Conservation (phyloP, 2,797 vertebrate genomes). For the Neosalanx taihuensis region DNA sequence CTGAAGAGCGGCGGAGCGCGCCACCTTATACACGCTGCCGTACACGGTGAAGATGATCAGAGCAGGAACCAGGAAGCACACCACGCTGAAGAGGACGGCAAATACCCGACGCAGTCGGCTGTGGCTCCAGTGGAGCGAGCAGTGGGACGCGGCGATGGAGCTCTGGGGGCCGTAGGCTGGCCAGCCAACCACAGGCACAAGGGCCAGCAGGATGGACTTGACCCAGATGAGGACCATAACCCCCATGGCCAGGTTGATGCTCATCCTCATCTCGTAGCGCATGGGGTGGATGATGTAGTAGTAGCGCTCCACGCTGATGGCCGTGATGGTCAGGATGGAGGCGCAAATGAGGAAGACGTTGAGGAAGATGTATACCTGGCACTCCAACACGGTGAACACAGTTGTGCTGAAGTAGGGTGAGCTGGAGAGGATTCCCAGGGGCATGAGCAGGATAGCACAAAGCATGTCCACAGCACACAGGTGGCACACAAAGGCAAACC, state of each 20-base stretch:
- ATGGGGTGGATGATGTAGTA: conserved; percentile 93
- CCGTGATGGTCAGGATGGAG: conserved; percentile 87
- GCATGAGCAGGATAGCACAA: conserved; percentile 91
- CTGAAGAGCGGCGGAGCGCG: conserved; percentile 82
- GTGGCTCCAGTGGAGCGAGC: conserved; percentile 86
- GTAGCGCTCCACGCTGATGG: conserved; percentile 90
- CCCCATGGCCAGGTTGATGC: conserved; percentile 77
- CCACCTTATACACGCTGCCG: conserved; percentile 86
- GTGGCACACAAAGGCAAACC: conserved; percentile 89
- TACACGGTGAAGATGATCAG: conserved; percentile 86
- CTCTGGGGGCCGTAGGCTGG: conserved; percentile 79
- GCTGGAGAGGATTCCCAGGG: conserved; percentile 85
- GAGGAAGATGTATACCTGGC: conserved; percentile 86
- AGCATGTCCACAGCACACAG: conserved; percentile 88
- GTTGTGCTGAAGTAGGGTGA: conserved; percentile 83
- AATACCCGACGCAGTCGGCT: conserved; percentile 82
- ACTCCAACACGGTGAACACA: conserved; percentile 83
- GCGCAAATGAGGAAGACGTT: conserved; percentile 88
- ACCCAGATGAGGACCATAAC: conserved; percentile 86
- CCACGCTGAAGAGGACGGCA: conserved; percentile 82
- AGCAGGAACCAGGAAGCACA: conserved; percentile 85
- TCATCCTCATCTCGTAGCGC: conserved; percentile 88
- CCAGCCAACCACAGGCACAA: conserved; percentile 84
- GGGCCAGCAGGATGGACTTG: conserved; percentile 79
- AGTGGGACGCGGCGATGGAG: conserved; percentile 84